phyloP scores from a whole-genome alignment of 2,888 invertebrate species.

The Caenorhabditis auriculariae region DNA sequence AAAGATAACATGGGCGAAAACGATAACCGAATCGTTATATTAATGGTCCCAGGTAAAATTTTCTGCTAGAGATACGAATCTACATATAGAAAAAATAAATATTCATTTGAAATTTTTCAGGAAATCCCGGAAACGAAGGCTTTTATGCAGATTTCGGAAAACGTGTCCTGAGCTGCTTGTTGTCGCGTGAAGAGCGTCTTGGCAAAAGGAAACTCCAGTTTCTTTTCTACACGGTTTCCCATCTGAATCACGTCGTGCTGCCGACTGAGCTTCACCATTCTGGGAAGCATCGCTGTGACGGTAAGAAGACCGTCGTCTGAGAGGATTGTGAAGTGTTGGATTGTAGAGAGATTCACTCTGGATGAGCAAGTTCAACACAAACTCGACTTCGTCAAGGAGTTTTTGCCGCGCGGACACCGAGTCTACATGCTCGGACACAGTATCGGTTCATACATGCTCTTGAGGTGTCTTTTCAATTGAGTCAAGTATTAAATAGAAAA shows the following conservation, averaged over 20 bases:
- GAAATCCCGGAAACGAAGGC: constrained; percentile 59
- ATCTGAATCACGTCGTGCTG: constrained; percentile 55
- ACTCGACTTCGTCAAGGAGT: constrained; percentile 49
- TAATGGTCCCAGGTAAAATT: constrained; percentile 42
- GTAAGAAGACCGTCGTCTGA: constrained; percentile 10
- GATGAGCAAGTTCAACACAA: constrained; percentile 55
- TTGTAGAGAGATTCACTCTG: constrained; percentile 50
- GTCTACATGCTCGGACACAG: constrained; percentile 57
- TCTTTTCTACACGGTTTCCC: constrained; percentile 48
- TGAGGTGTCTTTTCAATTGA: no score
- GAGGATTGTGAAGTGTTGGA: background rate
- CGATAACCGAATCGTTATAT: constrained; percentile 41
- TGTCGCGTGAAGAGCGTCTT: constrained; percentile 38
- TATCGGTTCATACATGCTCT: constrained; percentile 51
- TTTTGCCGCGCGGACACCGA: constrained; percentile 41
- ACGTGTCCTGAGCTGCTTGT: constrained; percentile 36
- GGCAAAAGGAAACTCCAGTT: constrained; percentile 28
- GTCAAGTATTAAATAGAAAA: no score
- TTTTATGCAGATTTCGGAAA: constrained; percentile 56
- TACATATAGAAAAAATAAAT: background rate
- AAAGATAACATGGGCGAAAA: constrained; percentile 32
- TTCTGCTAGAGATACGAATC: no score
- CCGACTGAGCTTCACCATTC: constrained; percentile 39
- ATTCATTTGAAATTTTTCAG: constrained; percentile 14
- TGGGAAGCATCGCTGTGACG: constrained; percentile 32